Base-by-base conservation (phyloP, 2,888 invertebrate species). In the Rotaria socialis region DNA sequence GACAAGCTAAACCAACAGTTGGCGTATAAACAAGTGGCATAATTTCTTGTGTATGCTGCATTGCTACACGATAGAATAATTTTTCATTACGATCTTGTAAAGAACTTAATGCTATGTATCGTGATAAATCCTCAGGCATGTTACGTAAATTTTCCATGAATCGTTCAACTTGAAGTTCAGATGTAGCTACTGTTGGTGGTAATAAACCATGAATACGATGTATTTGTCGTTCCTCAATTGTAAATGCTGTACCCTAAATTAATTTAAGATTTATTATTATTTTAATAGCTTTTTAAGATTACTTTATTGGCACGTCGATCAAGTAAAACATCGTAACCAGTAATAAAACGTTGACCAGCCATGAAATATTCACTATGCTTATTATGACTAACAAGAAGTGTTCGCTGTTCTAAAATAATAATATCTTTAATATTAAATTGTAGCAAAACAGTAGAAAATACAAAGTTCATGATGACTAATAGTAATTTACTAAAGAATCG, bases 201-300 rank as follows among this genome's bases (percentile, higher is more conserved):
- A 87, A 60, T 58, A 87, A 85, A 67, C 87, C 87, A 80, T 87
- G 85, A 80, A 87, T 87, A 60, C 87, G 86, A 47, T 87, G 75
- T 1, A 60, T 35, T 58, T 87, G 87, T 8, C 87, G 74, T 47
- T 87, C 87, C 74, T 80, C 67, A 22, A 85, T 27, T 2, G 87
- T 75, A 84, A 85, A 87, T 22, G 86, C 87, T 27, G 87, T 84
- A 10, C 87, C 87, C 87, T 87, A 50, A 75, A 67, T 50, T 50
- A 67, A 7, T 19, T 35, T 4, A 67, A 35, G 22, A 24, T 16
- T 16, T 5, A 5, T 22, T 7, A 7, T 22, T 56, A 56, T 22
- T 56, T 24, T 7, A 56, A 56, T 24, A 24, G 24, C 24, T 22
- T 56, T 14, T 5, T 19, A 41, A 14, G 4, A 35, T 35, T 19